phyloP scores from a whole-genome alignment of 2,797 vertebrate species.

The Pipistrellus pipistrellus region DNA sequence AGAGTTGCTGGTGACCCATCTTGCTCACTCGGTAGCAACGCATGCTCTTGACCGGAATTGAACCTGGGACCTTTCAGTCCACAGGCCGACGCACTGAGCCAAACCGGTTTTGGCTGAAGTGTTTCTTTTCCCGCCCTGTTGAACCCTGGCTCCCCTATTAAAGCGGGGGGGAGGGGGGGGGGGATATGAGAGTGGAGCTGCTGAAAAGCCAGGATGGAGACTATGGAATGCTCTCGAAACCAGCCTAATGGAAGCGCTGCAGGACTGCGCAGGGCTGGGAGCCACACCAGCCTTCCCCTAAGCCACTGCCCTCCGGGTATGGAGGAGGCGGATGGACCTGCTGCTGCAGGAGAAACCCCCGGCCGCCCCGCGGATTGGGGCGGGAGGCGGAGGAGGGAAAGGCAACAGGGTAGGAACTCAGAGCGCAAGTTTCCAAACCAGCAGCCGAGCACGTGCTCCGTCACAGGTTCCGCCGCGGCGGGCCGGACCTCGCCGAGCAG shows the following conservation, averaged over 20 bases:
- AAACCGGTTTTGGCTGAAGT: not conserved
- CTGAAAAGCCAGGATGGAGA: conserved; percentile 59
- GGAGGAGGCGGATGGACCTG: not conserved
- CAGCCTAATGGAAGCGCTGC: conserved; percentile 1
- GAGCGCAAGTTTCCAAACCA: not conserved
- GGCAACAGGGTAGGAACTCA: conserved; percentile 43
- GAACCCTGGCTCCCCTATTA: conserved; percentile 23
- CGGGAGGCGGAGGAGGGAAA: not conserved
- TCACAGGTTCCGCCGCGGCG: not conserved
- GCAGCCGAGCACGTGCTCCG: not conserved
- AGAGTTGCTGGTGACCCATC: no score
- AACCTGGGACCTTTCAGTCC: no score
- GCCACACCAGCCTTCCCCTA: conserved; percentile 33
- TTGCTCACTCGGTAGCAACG: no score
- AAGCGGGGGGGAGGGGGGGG: conserved; percentile 11
- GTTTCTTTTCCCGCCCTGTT: conserved; percentile 20
- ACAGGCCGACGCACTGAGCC: no score
- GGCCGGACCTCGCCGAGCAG: fast-evolving
- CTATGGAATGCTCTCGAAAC: not conserved
- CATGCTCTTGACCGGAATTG: no score
- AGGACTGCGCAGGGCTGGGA: conserved; percentile 73
- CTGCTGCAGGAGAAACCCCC: not conserved
- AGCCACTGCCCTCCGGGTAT: conserved; percentile 22
- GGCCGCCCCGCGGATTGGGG: fast-evolving
- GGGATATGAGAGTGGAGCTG: not conserved